Evolutionary conservation across 2,797 vertebrate genomes (phyloP).

Genomic region (Myotis findleyi): DNA sequence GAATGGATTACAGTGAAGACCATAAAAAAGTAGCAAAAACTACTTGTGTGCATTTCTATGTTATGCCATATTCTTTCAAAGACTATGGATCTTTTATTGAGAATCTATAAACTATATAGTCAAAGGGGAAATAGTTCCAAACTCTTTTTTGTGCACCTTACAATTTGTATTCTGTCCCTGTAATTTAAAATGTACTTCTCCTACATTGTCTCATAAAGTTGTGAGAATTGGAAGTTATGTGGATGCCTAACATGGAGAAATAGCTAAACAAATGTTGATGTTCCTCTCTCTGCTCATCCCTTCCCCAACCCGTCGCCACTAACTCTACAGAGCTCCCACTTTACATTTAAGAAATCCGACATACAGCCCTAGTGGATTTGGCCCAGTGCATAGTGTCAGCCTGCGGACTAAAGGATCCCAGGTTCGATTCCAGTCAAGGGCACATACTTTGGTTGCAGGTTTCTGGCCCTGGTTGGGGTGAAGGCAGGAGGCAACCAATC

Average conservation of each 20-base stretch:
- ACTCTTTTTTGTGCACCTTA: background rate
- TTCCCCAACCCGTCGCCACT: background rate
- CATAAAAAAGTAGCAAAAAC: background rate
- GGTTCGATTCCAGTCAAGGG: too few species aligned
- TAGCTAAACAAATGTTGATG: background rate
- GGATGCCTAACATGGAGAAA: background rate
- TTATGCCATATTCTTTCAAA: slow-evolving; percentile 23
- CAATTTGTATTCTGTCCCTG: slow-evolving; percentile 17
- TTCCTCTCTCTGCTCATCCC: background rate
- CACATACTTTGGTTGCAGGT: too few species aligned
- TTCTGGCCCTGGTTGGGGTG: too few species aligned
- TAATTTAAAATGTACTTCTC: slow-evolving; percentile 9
- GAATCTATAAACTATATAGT: background rate
- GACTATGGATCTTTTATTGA: background rate
- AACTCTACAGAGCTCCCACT: background rate
- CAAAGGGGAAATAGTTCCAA: background rate
- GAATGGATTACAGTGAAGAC: background rate
- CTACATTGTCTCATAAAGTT: background rate
- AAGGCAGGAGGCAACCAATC: too few species aligned
- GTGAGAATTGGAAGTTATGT: background rate
- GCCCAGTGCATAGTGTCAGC: too few species aligned
- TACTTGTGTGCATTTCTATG: background rate
- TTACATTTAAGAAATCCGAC: background rate
- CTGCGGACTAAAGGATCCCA: too few species aligned
- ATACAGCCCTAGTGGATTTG: too few species aligned